These are phyloP conservation scores for Jaculus jaculus DNA, from an alignment of 2,113 vertebrate genomes.

Conservation along the genomic window DNA sequence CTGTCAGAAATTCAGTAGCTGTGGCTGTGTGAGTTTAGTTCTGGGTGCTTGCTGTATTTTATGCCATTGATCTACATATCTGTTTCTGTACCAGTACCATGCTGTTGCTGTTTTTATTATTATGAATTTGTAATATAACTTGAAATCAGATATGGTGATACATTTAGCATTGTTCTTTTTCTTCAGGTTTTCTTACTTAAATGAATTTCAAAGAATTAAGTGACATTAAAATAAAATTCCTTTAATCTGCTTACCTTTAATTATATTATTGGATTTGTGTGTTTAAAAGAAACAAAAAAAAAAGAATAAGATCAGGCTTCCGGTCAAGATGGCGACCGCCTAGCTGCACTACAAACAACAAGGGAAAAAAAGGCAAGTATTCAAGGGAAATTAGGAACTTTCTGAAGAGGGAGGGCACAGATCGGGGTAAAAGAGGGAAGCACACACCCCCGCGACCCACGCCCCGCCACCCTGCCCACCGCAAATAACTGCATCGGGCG, in stretches of 20 bases:
- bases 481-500: no score
- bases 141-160: background rate
- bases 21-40: background rate
- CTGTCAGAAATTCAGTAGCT: background rate
- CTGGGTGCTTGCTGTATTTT: background rate
- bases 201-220: constrained; percentile 19
- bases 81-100: background rate
- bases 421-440: no score
- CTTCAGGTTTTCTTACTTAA: background rate
- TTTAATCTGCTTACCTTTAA: background rate
- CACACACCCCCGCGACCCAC: no score
- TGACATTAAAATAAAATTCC: constrained; percentile 3
- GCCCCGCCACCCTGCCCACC: no score
- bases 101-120: background rate
- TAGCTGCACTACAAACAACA: no score
- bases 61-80: background rate
- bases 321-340: no score
- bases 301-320: background rate
- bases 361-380: no score
- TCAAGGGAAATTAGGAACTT: no score
- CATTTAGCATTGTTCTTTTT: background rate
- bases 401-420: no score
- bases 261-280: background rate
- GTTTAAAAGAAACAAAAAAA: background rate
- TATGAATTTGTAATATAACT: background rate